Evolutionary conservation across 2,797 vertebrate genomes (phyloP).

Genomic region (Alca torda): DNA sequence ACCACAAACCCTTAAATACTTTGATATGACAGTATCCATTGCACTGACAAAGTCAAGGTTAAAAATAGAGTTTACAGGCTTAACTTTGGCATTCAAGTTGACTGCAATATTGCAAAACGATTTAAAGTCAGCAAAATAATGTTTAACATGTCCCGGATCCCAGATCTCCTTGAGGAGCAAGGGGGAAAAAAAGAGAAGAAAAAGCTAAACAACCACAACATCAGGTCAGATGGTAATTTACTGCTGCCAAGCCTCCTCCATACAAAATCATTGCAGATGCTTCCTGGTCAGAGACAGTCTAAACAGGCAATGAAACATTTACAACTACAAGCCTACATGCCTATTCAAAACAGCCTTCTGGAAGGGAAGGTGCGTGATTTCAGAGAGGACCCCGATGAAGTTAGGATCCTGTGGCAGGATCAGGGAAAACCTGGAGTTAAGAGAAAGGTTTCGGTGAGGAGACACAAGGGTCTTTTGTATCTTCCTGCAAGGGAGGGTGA

Average conservation of each 20-base stretch:
- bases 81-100: slow-evolving; percentile 41
- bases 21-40: slow-evolving; percentile 64
- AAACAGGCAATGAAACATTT: slow-evolving; percentile 39
- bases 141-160: slow-evolving; percentile 29
- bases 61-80: slow-evolving; percentile 72
- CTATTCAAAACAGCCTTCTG: not conserved
- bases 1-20: slow-evolving; percentile 67
- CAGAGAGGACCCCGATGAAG: not conserved
- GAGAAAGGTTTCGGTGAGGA: not conserved
- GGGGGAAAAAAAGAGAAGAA: not conserved
- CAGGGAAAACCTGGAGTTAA: not conserved
- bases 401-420: not conserved
- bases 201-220: not conserved
- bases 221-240: slow-evolving; percentile 38
- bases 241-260: slow-evolving; percentile 27
- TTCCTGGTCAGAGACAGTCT: slow-evolving; percentile 42
- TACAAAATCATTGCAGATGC: slow-evolving; percentile 55
- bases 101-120: slow-evolving; percentile 58
- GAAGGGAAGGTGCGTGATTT: not conserved
- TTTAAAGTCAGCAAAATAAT: slow-evolving; percentile 65
- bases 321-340: not conserved
- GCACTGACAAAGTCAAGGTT: slow-evolving; percentile 56
- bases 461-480: not conserved
- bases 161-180: slow-evolving; percentile 30
- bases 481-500: not conserved